These are phyloP conservation scores for Sphaerodactylus townsendi DNA, from an alignment of 2,113 vertebrate genomes.

Conservation along the genomic window DNA sequence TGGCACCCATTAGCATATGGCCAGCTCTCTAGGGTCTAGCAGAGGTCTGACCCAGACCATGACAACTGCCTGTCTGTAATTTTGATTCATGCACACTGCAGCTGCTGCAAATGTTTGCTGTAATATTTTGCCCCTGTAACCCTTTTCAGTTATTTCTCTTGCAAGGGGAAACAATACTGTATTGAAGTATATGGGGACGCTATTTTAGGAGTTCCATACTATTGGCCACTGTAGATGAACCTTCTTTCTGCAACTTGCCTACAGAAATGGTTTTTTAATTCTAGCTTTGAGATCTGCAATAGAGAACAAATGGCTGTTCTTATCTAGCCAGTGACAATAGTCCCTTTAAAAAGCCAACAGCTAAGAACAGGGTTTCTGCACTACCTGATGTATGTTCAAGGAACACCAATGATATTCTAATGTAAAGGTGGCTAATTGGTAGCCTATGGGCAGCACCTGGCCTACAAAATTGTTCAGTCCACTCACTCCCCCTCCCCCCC, in stretches of 20 bases:
- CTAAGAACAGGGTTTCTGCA: background rate
- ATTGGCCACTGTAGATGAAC: too few relatives aligned
- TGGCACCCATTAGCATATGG: background rate
- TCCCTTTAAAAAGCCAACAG: too few relatives aligned
- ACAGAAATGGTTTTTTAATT: too few relatives aligned
- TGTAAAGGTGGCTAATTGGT: background rate
- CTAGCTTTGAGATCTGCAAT: too few relatives aligned
- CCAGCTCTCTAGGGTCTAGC: background rate
- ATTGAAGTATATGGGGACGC: background rate
- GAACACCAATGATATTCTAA: background rate
- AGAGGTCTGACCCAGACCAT: background rate
- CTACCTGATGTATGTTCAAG: background rate
- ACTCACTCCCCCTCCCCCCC: background rate
- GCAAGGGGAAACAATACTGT: background rate
- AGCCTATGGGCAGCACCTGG: background rate
- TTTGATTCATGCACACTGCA: background rate
- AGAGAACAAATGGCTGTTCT: too few relatives aligned
- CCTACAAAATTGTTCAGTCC: background rate
- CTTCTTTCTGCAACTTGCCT: too few relatives aligned
- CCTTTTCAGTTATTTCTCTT: background rate
- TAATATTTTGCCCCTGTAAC: background rate
- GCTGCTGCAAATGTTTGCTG: background rate
- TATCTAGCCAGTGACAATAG: too few relatives aligned
- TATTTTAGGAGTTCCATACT: background rate
- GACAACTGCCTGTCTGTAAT: background rate